Evolutionary conservation across 2,797 vertebrate species (phyloP).

Genomic region (Microhierax caerulescens): DNA sequence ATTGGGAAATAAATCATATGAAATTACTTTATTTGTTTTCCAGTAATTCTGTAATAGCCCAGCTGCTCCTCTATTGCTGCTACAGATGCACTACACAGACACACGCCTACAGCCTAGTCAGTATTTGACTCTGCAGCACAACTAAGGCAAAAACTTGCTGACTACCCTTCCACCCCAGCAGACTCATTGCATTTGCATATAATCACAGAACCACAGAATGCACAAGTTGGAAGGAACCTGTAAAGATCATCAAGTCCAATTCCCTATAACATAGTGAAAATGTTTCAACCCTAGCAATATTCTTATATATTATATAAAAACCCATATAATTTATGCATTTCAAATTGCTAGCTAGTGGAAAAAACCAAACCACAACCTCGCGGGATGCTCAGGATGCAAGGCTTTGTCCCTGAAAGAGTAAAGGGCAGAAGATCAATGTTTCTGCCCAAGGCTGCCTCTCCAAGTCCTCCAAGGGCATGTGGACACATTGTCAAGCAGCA

Average conservation of each 20-base stretch:
- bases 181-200: background rate
- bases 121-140: background rate
- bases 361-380: background rate
- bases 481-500: rapidly evolving
- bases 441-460: background rate
- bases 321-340: background rate
- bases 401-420: background rate
- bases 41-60: background rate
- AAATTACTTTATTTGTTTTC: background rate
- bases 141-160: background rate
- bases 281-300: background rate
- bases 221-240: background rate
- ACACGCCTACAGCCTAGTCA: background rate
- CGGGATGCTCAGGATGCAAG: background rate
- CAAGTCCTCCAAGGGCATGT: background rate
- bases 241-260: background rate
- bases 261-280: background rate
- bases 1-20: background rate
- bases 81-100: background rate
- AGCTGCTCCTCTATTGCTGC: background rate
- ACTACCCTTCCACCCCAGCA: background rate
- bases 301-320: too few species aligned
- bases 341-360: background rate
- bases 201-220: background rate
- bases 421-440: background rate